These are phyloP conservation scores for Lasioglossum baleicum DNA, from an alignment of 1,140 invertebrate species.

Conservation along the genomic window DNA sequence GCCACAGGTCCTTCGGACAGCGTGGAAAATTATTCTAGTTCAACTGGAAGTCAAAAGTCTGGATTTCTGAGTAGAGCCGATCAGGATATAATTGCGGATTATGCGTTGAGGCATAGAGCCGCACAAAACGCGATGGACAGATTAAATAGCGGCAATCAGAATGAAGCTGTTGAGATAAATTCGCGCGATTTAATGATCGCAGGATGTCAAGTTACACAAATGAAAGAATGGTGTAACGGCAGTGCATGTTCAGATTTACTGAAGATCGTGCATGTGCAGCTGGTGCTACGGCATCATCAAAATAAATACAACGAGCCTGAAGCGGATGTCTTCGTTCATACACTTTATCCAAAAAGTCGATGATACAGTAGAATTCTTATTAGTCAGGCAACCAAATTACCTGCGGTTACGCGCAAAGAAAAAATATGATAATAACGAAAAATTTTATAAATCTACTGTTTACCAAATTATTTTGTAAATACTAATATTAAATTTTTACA, in stretches of 20 bases:
- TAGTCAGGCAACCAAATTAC: too few relatives aligned
- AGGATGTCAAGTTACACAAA: conserved; percentile 12
- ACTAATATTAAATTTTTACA: not conserved
- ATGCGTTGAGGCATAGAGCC: not conserved
- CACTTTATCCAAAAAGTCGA: conserved; percentile 52
- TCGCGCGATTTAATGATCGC: not conserved
- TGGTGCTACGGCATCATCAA: conserved; percentile 53
- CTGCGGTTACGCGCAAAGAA: too few relatives aligned
- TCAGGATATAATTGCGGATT: conserved; percentile 55
- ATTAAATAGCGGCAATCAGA: conserved; percentile 24
- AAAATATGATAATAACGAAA: not conserved
- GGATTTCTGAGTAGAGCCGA: conserved; percentile 52
- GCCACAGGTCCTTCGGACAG: conserved; percentile 33
- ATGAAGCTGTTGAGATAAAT: not conserved
- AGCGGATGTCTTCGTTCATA: conserved; percentile 62
- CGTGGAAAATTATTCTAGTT: conserved; percentile 51
- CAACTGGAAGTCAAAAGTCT: conserved; percentile 21
- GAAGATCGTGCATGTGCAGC: not conserved
- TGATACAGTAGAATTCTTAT: not conserved
- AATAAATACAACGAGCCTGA: conserved; percentile 13
- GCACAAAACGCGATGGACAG: conserved; percentile 32
- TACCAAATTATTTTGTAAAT: not conserved
- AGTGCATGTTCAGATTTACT: fast-evolving
- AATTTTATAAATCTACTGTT: not conserved
- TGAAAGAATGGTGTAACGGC: conserved; percentile 28